Evolutionary conservation across 1,140 invertebrate genomes (phyloP), one percentile per base, ranked within the genome.

Genomic region (Leptinotarsa undecemlineata): DNA sequence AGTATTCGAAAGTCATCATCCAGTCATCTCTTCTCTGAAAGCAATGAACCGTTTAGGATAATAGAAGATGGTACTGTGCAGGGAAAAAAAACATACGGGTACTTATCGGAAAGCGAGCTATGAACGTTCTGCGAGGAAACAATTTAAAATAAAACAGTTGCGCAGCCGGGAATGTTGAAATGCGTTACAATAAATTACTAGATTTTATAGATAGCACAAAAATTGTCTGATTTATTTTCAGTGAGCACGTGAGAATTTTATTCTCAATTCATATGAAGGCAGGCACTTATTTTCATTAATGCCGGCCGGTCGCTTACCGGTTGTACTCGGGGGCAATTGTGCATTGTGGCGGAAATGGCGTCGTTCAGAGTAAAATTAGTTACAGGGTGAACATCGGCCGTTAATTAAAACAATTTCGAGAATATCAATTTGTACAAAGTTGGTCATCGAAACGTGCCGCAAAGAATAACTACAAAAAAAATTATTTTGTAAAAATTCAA

Each of bases 201-300:
- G 74, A 78, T 78, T 78, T 78, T 72, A 73, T 76, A 76, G 76
- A 76, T 78, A 75, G 72, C 75, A 69, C 74, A 78, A 78, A 78
- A 78, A 78, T 76, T 66, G 68, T 78, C 74, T 78, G 76, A 78
- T 78, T 78, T 78, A 78, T 78, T 64, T 26, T 21, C 57, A 33
- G 71, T 57, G 69, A 72, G 68, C 76, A 78, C 76, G 76, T 78
- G 76, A 78, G 76, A 78, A 77, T 78, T 78, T 76, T 72, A 75
- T 75, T 70, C 71, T 62, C 42, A 68, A 68, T 77, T 72, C 74
- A 69, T 75, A n/a, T 67, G 61, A 21, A 71, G 57, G 48, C 67
- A 48, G 67, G 26, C 60, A 68, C 60, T 60, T 73, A 62, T 60
- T 68, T 75, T 72, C 74, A 75, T 75, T 75, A 75, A 75, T 75